Conservation (phyloP, 1,140 invertebrate genomes). For the Heliconius eleuchia region DNA sequence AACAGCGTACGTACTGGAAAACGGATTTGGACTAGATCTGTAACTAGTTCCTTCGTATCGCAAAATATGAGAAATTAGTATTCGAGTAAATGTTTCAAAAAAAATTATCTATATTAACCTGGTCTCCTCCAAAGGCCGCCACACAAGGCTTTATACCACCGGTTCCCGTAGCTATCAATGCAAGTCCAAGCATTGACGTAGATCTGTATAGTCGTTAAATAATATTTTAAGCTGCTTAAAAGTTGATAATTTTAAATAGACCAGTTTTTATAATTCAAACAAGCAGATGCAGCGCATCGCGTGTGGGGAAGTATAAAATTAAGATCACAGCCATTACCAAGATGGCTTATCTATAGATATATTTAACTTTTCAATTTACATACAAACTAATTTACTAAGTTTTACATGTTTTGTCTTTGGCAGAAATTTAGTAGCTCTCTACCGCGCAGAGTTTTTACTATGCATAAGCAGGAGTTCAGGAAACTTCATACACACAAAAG, state of each 20-base stretch:
- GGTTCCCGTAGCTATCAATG: constrained; percentile 86
- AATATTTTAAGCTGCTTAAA: not conserved
- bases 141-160: constrained; percentile 96
- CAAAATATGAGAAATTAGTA: not conserved
- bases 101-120: constrained; percentile 63
- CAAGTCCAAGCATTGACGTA: constrained; percentile 82
- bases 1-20: no score
- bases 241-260: not conserved
- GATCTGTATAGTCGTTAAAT: constrained; percentile 43
- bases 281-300: no score
- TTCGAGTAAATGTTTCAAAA: not conserved
- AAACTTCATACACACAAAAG: no score
- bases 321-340: no score
- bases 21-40: no score
- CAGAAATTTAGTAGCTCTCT: not conserved
- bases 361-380: not conserved
- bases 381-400: no score
- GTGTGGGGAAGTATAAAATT: no score
- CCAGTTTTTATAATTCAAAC: no score
- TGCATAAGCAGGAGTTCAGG: not conserved
- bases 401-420: no score
- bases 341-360: no score
- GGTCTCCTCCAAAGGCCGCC: constrained; percentile 94
- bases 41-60: no score
- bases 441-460: not conserved